These are phyloP conservation scores for Hippoglossus stenolepis DNA, from an alignment of 2,113 vertebrate species.

Conservation along the genomic window DNA sequence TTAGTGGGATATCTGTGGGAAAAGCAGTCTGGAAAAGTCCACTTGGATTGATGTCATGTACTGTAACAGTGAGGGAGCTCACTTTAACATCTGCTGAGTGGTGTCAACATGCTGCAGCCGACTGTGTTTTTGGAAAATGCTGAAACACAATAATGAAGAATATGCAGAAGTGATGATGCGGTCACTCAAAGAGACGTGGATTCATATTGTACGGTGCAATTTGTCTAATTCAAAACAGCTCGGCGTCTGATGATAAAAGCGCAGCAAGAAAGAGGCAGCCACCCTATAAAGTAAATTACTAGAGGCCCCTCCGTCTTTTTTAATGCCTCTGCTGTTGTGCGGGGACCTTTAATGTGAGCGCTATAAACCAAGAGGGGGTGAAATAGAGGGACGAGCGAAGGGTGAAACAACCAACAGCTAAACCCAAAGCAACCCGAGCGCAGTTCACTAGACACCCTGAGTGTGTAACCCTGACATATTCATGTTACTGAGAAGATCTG, in stretches of 20 bases:
- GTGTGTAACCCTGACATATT: constrained; percentile 42
- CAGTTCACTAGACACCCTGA: constrained; percentile 44
- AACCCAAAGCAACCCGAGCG: constrained; percentile 43
- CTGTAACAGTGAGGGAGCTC: constrained; percentile 18
- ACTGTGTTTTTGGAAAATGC: constrained; percentile 2
- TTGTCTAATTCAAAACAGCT: constrained; percentile 58
- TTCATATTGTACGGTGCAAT: not conserved
- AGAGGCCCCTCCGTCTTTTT: constrained; percentile 60
- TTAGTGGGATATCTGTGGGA: constrained; percentile 68
- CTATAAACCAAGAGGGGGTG: constrained; percentile 68
- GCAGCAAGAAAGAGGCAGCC: constrained; percentile 43
- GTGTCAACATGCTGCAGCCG: constrained; percentile 35
- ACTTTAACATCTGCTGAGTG: constrained; percentile 31
- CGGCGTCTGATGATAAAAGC: constrained; percentile 49
- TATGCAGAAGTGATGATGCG: not conserved
- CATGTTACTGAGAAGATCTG: constrained; percentile 20
- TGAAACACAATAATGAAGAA: constrained; percentile 6
- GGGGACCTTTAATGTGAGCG: constrained; percentile 68
- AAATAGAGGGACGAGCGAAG: constrained; percentile 34
- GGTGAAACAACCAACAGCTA: constrained; percentile 41
- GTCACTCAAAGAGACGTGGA: constrained; percentile 13
- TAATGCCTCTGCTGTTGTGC: constrained; percentile 71
- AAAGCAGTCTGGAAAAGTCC: constrained; percentile 61
- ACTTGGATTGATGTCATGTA: constrained; percentile 32
- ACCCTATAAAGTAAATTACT: constrained; percentile 75